A percentile compares a stretch with the other conserved stretches of the same genome.
Evolutionary conservation across 2,888 invertebrate genomes (phyloP).

Genomic region (Chloroclysta siterata): DNA sequence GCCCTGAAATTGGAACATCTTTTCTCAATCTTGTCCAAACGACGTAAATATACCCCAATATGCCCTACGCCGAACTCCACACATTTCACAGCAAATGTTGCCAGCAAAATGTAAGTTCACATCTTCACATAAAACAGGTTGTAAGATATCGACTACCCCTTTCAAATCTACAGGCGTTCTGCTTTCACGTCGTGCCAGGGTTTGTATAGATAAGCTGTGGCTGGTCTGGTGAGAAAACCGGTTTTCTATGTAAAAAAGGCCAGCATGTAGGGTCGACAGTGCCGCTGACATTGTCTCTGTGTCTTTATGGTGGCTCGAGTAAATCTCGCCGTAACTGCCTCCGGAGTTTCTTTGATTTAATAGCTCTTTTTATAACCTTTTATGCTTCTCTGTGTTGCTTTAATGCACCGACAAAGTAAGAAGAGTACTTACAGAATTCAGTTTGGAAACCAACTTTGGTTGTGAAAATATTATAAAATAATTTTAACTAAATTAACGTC

Average conservation of each 20-base stretch:
- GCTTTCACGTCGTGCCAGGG: background rate
- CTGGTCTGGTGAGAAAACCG: background rate
- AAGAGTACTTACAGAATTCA: background rate
- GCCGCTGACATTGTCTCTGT: constrained; percentile 40
- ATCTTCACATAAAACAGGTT: constrained; percentile 15
- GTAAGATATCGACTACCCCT: background rate
- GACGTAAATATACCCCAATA: constrained; percentile 37
- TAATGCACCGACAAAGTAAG: constrained; percentile 22
- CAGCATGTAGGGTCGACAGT: constrained; percentile 31
- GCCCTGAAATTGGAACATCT: constrained; percentile 26
- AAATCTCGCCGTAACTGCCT: constrained; percentile 39
- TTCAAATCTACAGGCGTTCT: background rate
- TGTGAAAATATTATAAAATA: too few relatives aligned
- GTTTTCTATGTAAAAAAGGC: constrained; percentile 7
- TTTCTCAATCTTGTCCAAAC: constrained; percentile 33
- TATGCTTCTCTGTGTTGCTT: constrained; percentile 19
- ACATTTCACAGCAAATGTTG: constrained; percentile 37
- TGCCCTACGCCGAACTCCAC: constrained; percentile 32
- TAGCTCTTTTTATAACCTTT: constrained; percentile 39
- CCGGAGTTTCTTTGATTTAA: constrained; percentile 41
- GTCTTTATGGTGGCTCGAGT: constrained; percentile 36
- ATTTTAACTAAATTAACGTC: too few relatives aligned
- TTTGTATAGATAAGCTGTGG: background rate
- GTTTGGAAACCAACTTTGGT: background rate
- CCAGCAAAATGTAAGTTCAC: constrained; percentile 26